A percentile compares a stretch with the other conserved stretches of the same genome.
phyloP scores from a whole-genome alignment of 2,888 invertebrate genomes.

The Heliconius cydno region DNA sequence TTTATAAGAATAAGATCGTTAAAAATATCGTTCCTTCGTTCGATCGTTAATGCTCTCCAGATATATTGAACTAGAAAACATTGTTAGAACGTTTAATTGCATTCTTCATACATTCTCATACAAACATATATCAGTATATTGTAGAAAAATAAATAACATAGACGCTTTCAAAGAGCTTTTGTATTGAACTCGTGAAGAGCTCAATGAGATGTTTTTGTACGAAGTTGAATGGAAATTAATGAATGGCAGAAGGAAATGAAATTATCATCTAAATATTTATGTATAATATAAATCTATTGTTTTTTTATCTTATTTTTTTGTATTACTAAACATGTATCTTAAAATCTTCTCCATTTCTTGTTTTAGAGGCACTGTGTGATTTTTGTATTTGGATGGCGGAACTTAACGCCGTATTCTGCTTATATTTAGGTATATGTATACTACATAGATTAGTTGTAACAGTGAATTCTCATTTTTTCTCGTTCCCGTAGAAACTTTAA shows the following conservation, averaged over 20 bases:
- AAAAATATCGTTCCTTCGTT: background rate
- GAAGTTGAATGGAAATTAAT: background rate
- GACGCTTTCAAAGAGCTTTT: slow-evolving; percentile 8
- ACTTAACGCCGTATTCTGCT: no score
- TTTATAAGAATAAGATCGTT: background rate
- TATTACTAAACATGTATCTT: no score
- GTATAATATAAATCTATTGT: background rate
- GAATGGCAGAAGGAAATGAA: background rate
- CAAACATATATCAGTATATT: background rate
- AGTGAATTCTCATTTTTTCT: no score
- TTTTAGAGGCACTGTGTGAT: no score
- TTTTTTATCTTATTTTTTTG: no score
- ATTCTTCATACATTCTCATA: slow-evolving; percentile 23
- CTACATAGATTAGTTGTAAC: no score
- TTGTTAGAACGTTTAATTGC: slow-evolving; percentile 18
- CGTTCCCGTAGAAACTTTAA: no score
- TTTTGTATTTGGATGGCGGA: no score
- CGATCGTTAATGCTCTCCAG: background rate
- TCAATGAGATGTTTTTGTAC: background rate
- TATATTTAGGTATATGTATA: no score
- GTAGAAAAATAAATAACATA: slow-evolving; percentile 8
- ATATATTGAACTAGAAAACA: background rate
- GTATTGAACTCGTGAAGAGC: background rate
- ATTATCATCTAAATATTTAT: background rate
- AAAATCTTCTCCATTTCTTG: no score